phyloP scores from a whole-genome alignment of 2,797 vertebrate species.

The Lithobates pipiens region DNA sequence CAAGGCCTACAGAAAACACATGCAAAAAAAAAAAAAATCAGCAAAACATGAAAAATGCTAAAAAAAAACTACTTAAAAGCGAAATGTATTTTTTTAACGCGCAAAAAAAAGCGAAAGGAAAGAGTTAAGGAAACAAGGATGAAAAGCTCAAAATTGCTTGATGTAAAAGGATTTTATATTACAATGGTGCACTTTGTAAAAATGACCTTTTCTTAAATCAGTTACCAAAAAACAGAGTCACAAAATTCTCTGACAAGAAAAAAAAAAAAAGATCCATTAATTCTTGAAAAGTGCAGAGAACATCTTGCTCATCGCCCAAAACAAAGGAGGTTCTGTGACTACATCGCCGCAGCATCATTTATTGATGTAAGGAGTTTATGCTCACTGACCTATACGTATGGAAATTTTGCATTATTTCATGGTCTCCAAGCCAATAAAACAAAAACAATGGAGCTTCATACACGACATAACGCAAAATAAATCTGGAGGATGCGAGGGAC shows the following conservation, averaged over 20 bases:
- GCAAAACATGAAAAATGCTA: too few relatives aligned
- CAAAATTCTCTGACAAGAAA: constrained; percentile 41
- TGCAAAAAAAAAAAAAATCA: too few relatives aligned
- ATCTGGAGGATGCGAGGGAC: background rate
- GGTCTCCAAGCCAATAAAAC: constrained; percentile 28
- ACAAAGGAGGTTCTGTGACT: constrained; percentile 34
- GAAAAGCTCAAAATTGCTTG: constrained; percentile 32
- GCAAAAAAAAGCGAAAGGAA: background rate
- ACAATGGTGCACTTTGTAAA: constrained; percentile 47
- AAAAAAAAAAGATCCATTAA: constrained; percentile 18
- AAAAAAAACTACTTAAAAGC: too few relatives aligned
- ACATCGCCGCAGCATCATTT: background rate
- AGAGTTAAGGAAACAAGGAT: constrained; percentile 44
- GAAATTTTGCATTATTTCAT: constrained; percentile 19
- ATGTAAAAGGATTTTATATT: constrained; percentile 49
- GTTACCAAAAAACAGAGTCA: constrained; percentile 45
- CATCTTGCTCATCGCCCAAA: constrained; percentile 20
- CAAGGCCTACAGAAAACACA: too few relatives aligned
- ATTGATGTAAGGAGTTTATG: constrained; percentile 27
- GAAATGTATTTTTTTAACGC: too few relatives aligned
- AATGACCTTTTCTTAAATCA: constrained; percentile 54
- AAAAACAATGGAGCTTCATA: constrained; percentile 11
- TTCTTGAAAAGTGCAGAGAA: constrained; percentile 27
- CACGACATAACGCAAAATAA: background rate
- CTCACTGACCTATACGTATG: constrained; percentile 30